Evolutionary conservation across 2,113 vertebrate species (phyloP).

Genomic region (Entomyzon cyanotis): DNA sequence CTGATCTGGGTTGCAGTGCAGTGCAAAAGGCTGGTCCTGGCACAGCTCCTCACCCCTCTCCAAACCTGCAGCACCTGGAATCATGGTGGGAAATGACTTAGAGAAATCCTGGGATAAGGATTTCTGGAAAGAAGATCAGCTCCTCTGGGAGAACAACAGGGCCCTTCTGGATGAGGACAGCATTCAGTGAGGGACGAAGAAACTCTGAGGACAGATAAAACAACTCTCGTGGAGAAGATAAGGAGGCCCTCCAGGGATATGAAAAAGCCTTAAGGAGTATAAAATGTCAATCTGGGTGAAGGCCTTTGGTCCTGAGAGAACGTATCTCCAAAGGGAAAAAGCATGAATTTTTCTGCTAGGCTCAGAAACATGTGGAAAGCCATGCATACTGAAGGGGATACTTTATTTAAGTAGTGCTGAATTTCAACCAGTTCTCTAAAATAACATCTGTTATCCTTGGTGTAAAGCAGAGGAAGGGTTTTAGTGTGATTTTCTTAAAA

Average conservation of each 20-base stretch:
- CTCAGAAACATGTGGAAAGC: not conserved
- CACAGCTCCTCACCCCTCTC: not conserved
- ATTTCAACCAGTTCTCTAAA: not conserved
- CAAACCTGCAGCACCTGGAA: not conserved
- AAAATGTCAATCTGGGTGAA: not conserved
- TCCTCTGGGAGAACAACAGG: not conserved
- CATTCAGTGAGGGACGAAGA: conserved; percentile 12
- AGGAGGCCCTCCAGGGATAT: conserved; percentile 13
- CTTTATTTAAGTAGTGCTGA: not conserved
- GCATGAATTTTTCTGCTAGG: not conserved
- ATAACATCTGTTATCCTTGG: not conserved
- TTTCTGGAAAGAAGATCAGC: not conserved
- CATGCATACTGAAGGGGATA: not conserved
- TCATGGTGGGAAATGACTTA: not conserved
- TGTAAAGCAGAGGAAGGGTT: not conserved
- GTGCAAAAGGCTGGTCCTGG: not conserved
- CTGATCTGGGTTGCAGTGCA: rapidly evolving
- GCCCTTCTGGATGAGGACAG: conserved; percentile 7
- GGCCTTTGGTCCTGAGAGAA: not conserved
- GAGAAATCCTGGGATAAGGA: not conserved
- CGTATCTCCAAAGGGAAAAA: not conserved
- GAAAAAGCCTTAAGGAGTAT: conserved; percentile 22
- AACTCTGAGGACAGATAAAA: not conserved
- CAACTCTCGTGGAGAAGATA: conserved; percentile 21
- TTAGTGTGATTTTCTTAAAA: not conserved